A percentile compares a stretch with the other conserved stretches of the same genome.
phyloP scores from a whole-genome alignment of 2,797 vertebrate species.

The Mus caroli region DNA sequence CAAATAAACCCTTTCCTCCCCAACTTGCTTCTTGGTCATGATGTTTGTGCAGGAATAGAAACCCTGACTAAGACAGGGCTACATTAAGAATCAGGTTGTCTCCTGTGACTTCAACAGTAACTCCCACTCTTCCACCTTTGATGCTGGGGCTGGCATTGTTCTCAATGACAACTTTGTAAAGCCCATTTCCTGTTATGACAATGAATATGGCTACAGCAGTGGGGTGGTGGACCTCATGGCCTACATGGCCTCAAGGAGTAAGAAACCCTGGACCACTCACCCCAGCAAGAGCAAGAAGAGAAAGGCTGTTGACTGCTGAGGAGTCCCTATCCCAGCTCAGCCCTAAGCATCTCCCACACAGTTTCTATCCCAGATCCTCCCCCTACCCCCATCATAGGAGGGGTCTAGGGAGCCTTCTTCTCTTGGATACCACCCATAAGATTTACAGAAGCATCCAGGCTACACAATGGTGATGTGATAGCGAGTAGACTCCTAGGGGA shows the following conservation, averaged over 20 bases:
- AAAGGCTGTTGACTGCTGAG: neutral
- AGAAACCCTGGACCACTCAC: neutral
- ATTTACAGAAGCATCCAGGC: neutral
- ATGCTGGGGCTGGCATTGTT: neutral
- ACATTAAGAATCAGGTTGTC: neutral
- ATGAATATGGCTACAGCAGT: neutral
- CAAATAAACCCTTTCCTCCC: too few relatives aligned
- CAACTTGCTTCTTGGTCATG: too few relatives aligned
- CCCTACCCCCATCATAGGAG: too few relatives aligned
- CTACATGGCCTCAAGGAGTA: neutral
- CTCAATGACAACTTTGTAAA: neutral
- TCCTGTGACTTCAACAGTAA: neutral
- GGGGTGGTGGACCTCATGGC: neutral
- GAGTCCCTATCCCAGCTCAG: neutral
- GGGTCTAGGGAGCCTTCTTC: neutral
- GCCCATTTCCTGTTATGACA: neutral
- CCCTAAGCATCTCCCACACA: neutral
- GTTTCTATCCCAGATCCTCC: neutral
- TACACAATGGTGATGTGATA: neutral
- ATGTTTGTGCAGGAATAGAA: too few relatives aligned
- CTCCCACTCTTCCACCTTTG: neutral
- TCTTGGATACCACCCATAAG: neutral
- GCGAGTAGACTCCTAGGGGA: neutral
- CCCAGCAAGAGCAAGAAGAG: neutral
- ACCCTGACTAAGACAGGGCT: too few relatives aligned